A percentile compares a stretch with the other conserved stretches of the same genome.
phyloP scores from a whole-genome alignment of 1,140 invertebrate species.

The Brachionus plicatilis region DNA sequence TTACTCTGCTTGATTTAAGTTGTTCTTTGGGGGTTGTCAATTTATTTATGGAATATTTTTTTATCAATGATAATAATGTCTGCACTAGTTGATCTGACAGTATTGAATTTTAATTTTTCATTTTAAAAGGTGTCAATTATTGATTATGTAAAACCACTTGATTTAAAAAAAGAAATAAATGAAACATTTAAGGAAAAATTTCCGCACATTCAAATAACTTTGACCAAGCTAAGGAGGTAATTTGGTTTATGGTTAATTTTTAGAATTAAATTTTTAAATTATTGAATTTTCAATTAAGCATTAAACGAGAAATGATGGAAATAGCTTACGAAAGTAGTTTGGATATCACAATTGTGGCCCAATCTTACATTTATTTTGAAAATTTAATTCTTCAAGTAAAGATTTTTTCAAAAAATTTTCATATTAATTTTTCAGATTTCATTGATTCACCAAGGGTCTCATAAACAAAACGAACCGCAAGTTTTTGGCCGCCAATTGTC shows the following conservation, averaged over 20 bases:
- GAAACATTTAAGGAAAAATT: slow-evolving; percentile 93
- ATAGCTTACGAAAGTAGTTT: slow-evolving; percentile 75
- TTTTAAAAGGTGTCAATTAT: slow-evolving; percentile 67
- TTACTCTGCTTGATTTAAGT: too few relatives aligned
- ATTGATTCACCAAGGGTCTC: slow-evolving; percentile 58
- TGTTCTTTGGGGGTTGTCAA: not conserved
- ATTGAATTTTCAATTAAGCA: slow-evolving; percentile 59
- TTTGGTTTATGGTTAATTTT: not conserved
- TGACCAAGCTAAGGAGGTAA: slow-evolving; percentile 92
- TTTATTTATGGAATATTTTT: not conserved
- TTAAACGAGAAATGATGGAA: slow-evolving; percentile 89
- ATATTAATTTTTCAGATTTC: not conserved
- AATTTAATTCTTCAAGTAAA: slow-evolving; percentile 77
- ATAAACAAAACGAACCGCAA: slow-evolving; percentile 93
- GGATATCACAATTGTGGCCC: slow-evolving; percentile 84
- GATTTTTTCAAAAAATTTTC: not conserved
- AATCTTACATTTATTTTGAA: slow-evolving; percentile 95
- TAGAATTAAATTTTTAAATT: not conserved
- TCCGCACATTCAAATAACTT: slow-evolving; percentile 82
- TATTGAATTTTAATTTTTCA: slow-evolving; percentile 47
- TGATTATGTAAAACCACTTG: slow-evolving; percentile 90
- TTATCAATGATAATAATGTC: too few relatives aligned
- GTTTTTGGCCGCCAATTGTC: slow-evolving; percentile 84
- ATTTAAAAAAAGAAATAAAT: slow-evolving; percentile 92
- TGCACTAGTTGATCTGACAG: too few relatives aligned